phyloP scores from a whole-genome alignment of 1,140 invertebrate species.

The Cryptotermes secundus region DNA sequence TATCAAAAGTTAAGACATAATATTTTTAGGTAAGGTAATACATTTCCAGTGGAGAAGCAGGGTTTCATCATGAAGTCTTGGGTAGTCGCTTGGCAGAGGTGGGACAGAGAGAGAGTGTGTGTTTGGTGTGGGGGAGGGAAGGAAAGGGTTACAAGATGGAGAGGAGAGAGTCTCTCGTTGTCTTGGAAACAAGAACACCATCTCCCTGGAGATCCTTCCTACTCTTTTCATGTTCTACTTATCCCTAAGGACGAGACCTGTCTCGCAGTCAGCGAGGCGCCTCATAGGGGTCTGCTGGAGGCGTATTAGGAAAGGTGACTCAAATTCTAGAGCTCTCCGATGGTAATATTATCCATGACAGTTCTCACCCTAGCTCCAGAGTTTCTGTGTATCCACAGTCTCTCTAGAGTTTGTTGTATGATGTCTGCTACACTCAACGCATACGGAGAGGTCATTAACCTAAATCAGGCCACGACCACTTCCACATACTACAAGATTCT shows the following conservation, averaged over 20 bases:
- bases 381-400: too few relatives aligned
- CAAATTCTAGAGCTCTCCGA: too few relatives aligned
- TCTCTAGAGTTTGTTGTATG: too few relatives aligned
- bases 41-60: neutral
- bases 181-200: slow-evolving; percentile 24
- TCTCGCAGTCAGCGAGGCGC: neutral
- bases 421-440: too few relatives aligned
- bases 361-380: too few relatives aligned
- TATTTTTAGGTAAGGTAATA: neutral
- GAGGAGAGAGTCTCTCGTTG: slow-evolving; percentile 23
- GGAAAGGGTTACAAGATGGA: slow-evolving; percentile 2
- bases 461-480: too few relatives aligned
- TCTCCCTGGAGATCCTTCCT: neutral
- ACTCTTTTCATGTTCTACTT: neutral
- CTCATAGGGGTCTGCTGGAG: too few relatives aligned
- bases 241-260: neutral
- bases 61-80: slow-evolving; percentile 32
- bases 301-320: too few relatives aligned
- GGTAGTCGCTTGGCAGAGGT: slow-evolving; percentile 30
- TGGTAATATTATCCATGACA: too few relatives aligned
- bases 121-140: neutral
- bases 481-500: too few relatives aligned
- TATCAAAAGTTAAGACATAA: too few relatives aligned
- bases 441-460: too few relatives aligned
- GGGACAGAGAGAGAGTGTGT: slow-evolving; percentile 4